phyloP scores from a whole-genome alignment of 2,797 vertebrate species.

The Cossypha niveicapilla region DNA sequence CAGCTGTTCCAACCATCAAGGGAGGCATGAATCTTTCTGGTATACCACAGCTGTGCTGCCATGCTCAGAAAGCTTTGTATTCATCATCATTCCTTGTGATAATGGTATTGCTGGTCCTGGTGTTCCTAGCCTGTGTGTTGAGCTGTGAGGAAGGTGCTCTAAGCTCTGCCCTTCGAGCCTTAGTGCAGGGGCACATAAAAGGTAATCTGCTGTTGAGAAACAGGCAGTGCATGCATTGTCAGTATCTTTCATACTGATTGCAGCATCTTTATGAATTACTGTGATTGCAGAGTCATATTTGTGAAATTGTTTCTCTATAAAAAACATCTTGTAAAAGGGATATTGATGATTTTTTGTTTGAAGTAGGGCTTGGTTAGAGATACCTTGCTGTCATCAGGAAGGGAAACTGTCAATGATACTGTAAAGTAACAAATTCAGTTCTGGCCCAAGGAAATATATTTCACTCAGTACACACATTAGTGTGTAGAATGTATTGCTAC shows the following conservation, averaged over 20 bases:
- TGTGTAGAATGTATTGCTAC: background rate
- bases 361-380: background rate
- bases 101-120: background rate
- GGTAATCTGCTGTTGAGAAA: background rate
- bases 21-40: background rate
- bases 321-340: background rate
- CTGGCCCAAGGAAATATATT: background rate
- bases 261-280: background rate
- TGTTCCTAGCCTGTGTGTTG: background rate
- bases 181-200: background rate
- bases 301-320: background rate
- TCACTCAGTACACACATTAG: background rate
- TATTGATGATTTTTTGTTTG: background rate
- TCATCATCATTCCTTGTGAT: background rate
- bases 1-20: background rate
- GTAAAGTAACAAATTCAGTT: background rate
- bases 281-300: background rate
- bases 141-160: background rate
- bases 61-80: background rate
- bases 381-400: background rate
- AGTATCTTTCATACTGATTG: background rate
- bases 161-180: background rate
- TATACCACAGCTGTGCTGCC: background rate
- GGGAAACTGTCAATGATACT: background rate
- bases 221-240: rapidly evolving